Base-by-base conservation (phyloP, 2,113 vertebrate genomes). In the Taurulus bubalis region DNA sequence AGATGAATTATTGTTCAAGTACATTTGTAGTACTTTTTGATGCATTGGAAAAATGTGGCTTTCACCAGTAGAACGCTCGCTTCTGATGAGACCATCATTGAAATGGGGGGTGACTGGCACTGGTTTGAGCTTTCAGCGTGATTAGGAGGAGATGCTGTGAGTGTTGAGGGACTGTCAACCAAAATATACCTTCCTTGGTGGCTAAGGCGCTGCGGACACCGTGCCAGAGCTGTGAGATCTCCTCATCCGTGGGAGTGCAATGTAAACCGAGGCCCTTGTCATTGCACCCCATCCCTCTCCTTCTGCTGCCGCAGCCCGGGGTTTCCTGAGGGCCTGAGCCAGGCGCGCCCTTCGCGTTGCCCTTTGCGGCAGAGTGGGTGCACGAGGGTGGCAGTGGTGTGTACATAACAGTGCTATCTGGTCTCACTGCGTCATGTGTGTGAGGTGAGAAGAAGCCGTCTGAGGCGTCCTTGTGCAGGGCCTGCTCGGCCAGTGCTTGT, bases 221-320 rank as follows among this genome's bases (percentile, higher is more conserved):
- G 1, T 93, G 93, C 95, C 96, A 95, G 24, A 94, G 91, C 79
- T 93, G 79, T 55, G 93, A 88, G 84, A 96, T 96, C 92, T 97
- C 95, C 80, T 96, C 96, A 88, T 96, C 95, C 72, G 95, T 95
- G 87, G 95, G 95, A 26, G 87, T 95, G 77, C 77, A 93, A 69
- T 93, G 86, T 75, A 95, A 87, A 86, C 85, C 77, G 38, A 95
- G 88, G 71, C 85, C 88, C 26, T 90, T 95, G 87, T 95, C 94
- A 87, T 86, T 79, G 40, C 59, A 87, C 71, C 71, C 28, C 77
- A 75, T 75, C 73, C 80, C 88, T 28, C 77, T 65, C 9, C 85
- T 86, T 55, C 80, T 75, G 20, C 53, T 49, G 70, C 65, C 42
- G 72, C 65, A 81, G 55, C 73, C 68, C 9, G 80, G 85, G 28